Base-by-base conservation (phyloP, 2,113 vertebrate genomes). In the Natator depressus region DNA sequence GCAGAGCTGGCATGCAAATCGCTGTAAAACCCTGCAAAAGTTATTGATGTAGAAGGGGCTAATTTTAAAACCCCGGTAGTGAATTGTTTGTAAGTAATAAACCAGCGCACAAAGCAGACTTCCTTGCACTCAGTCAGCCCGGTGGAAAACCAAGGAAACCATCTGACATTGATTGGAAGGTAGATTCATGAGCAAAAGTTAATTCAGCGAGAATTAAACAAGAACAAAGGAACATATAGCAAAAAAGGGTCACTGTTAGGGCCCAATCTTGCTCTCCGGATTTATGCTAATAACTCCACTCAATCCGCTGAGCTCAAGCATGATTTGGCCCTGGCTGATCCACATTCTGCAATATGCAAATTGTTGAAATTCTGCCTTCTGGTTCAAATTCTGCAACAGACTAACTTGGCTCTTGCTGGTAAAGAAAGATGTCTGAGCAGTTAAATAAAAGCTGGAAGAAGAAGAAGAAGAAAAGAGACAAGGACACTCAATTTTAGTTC, bases 101-200 rank as follows among this genome's bases (percentile, higher is more conserved):
- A 11, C 22, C 42, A 22, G 42, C 42, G 11, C 42, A 12, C 24
- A 13, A 42, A 46, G 42, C 42, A 27, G 75, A 46, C 24, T 22
- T 46, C 72, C 65, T 38, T 22, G 65, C 16, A 19, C 65, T 72
- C n/a, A 10, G n/a, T 5, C 65, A 38, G 65, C 17, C 65, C 25
- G 42, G 38, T 47, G 42, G 75, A 27, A 16, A 78, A 42, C 75
- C 75, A 13, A 24, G 75, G 42, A 13, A 27, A 47, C 75, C 75
- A 20, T 1, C 59, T 38, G 50, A 8, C 17, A 3, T 4, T 27
- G 0, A 4, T 49, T 0, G 3, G 75, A 54, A 0, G 8, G 75
- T 72, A 46, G 82, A 57, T 12, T 42, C 72, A 20, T 8, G n/a
- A 20, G 65, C 16, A 72, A 10, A 10, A 72, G 19, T 38, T n/a